These are phyloP conservation scores for Poecilia latipinna DNA, from an alignment of 2,113 vertebrate species.

Conservation along the genomic window DNA sequence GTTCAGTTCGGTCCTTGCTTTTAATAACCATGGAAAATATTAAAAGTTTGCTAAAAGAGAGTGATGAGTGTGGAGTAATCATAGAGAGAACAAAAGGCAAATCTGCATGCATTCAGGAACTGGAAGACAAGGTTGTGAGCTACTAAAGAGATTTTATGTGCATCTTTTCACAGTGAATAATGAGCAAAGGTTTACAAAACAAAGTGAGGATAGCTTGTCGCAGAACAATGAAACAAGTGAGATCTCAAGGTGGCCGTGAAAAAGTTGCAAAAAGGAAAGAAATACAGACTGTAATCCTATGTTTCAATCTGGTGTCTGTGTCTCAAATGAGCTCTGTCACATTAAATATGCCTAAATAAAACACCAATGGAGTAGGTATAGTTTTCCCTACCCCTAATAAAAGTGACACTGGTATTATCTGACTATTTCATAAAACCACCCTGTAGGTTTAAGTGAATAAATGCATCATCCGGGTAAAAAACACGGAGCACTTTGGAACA, in stretches of 20 bases:
- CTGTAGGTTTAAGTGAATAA: neutral
- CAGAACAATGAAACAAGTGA: neutral
- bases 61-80: neutral
- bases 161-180: neutral
- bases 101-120: neutral
- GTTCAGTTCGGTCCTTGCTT: neutral
- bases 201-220: neutral
- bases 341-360: neutral
- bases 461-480: neutral
- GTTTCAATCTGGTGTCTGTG: neutral
- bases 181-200: neutral
- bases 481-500: neutral
- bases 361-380: neutral
- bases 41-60: slow-evolving; percentile 12
- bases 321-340: neutral
- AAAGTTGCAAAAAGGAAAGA: neutral
- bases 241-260: neutral
- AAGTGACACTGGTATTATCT: neutral
- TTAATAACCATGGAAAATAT: slow-evolving; percentile 8
- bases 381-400: neutral
- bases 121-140: neutral
- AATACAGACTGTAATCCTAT: neutral
- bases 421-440: neutral
- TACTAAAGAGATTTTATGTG: neutral
- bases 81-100: neutral